Percentiles rank a stretch among this genome's conserved stretches.
phyloP scores from a whole-genome alignment of 1,140 invertebrate genomes.

The Phenacoccus solenopsis region DNA sequence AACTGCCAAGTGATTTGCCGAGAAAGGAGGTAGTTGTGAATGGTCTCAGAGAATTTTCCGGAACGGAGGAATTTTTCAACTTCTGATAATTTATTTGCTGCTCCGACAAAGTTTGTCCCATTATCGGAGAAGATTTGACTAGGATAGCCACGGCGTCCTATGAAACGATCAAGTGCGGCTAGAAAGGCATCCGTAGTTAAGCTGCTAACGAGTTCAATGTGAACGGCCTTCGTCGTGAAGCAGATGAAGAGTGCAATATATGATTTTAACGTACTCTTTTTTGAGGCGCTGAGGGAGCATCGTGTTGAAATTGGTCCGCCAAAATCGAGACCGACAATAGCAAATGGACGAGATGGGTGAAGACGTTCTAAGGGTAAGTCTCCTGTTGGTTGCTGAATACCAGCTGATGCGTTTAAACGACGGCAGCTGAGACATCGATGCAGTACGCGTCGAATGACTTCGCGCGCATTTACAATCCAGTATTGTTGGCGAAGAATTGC shows the following conservation, averaged over 20 bases:
- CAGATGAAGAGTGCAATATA: constrained; percentile 29
- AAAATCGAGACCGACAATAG: constrained; percentile 23
- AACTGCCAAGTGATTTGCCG: constrained; percentile 25
- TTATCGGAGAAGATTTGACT: constrained; percentile 18
- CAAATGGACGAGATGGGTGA: constrained; percentile 20
- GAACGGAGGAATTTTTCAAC: background rate
- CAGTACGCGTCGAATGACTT: too few relatives aligned
- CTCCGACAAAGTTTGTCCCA: constrained; percentile 24
- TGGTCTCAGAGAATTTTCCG: background rate
- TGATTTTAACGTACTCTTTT: background rate
- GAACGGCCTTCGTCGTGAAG: constrained; percentile 27
- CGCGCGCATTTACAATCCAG: too few relatives aligned
- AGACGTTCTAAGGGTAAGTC: constrained; percentile 23
- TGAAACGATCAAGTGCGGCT: constrained; percentile 22
- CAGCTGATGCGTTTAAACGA: background rate
- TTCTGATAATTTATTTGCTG: constrained; percentile 18
- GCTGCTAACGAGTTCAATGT: constrained; percentile 28
- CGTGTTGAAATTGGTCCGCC: constrained; percentile 22
- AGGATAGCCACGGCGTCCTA: constrained; percentile 21
- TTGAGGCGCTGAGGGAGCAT: background rate
- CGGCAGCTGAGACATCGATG: too few relatives aligned
- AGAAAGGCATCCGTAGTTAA: constrained; percentile 27
- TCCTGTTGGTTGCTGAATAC: constrained; percentile 8
- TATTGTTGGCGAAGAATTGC: too few relatives aligned
- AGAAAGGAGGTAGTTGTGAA: background rate